A percentile compares a stretch with the other conserved stretches of the same genome.
Conservation (phyloP, 2,797 vertebrate genomes). For the Gadopsis bispinosus region DNA sequence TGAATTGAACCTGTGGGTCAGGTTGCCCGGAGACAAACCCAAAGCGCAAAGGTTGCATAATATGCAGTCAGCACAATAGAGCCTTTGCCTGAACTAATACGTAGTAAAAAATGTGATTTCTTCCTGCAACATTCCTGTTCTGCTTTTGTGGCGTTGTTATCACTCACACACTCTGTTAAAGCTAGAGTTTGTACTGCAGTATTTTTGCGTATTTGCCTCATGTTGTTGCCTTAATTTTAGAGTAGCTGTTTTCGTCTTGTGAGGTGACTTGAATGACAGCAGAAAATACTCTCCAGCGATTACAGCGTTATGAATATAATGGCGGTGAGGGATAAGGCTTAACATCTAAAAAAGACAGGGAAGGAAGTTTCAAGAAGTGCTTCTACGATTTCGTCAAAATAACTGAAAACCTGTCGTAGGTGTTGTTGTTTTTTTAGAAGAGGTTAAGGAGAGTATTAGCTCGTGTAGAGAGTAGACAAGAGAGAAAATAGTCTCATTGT, state of each 20-base stretch:
- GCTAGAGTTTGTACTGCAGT: conserved; percentile 44
- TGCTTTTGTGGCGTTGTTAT: not conserved
- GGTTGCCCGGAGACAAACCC: conserved; percentile 43
- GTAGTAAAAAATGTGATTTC: not conserved
- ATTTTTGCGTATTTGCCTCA: conserved; percentile 6
- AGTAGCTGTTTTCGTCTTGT: conserved; percentile 41
- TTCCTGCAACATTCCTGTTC: not conserved
- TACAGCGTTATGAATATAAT: conserved; percentile 12
- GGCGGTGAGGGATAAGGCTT: not conserved
- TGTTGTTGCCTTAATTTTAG: conserved; percentile 33
- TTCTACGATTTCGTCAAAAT: not conserved
- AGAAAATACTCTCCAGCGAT: conserved; percentile 11
- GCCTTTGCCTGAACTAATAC: not conserved
- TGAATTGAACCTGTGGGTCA: conserved; percentile 50
- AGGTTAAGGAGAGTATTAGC: conserved; percentile 15
- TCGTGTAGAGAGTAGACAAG: conserved; percentile 26
- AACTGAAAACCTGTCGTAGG: not conserved
- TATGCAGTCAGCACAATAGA: conserved; percentile 13
- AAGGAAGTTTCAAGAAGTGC: not conserved
- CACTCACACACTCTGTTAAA: conserved; percentile 7
- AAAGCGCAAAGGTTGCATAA: conserved; percentile 37
- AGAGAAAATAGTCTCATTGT: conserved; percentile 61
- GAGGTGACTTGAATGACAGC: conserved; percentile 26
- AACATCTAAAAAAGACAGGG: not conserved
- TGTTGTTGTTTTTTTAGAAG: not conserved